Evolutionary conservation across 2,888 invertebrate genomes (phyloP), one percentile per base, ranked within the genome.

Genomic region (Drosophila infuscata): DNA sequence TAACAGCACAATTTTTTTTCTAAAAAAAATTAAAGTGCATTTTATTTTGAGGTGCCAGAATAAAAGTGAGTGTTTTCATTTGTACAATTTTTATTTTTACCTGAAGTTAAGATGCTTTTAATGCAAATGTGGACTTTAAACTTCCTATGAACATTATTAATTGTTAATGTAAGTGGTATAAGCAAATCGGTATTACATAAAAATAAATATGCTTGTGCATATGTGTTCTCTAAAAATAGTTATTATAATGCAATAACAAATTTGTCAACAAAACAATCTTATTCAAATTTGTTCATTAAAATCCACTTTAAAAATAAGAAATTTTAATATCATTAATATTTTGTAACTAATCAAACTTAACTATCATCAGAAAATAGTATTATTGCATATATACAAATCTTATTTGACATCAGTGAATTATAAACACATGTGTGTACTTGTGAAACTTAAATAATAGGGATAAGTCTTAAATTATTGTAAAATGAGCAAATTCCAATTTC

Each of bases 261-360:
- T 46, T 12, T 12, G 1, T 20, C 11, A 43, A 43, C n/a, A 20
- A 43, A 3, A 12, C 1, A 41, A 41, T n/a, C n/a, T n/a, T 41
- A n/a, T 41, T 12, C 0, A 12, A 12, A 0, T 4, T 0, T 35
- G 12, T 35, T 12, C 11, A 35, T 35, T 35, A 35, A 4, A 1
- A 12, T n/a, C 9, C 3, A 0, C 9, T n/a, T n/a, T 3, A n/a
- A n/a, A 9, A n/a, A 4, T 9, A 1, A n/a, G n/a, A n/a, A 9
- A 2, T 9, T n/a, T 4, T 9, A n/a, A 4, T 41, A 41, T 9
- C 8, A 4, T n/a, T 4, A 41, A 41, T 41, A 41, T 41, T 41
- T 9, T 2, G 3, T 9, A 9, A 38, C 17, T 17, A 3, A 38
- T 8, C 17, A 38, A 38, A 38, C 38, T 38, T 17, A 3, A 38